Evolutionary conservation across 1,140 invertebrate species (phyloP).

Genomic region (Cotesia glomerata): DNA sequence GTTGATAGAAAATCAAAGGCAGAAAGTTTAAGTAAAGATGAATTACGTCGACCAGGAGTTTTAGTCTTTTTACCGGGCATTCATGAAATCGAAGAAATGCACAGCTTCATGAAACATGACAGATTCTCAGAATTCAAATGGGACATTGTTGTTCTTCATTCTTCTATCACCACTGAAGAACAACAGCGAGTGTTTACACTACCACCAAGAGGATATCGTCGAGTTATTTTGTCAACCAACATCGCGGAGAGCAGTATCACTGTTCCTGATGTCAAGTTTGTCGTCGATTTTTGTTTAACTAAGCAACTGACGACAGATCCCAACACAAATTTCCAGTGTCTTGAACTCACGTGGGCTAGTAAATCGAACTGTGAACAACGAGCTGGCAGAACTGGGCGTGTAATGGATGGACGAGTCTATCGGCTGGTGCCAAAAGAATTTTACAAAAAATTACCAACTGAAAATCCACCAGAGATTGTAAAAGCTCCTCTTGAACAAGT

Average conservation of each 20-base stretch:
- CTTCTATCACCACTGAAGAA: constrained; percentile 75
- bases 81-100: constrained; percentile 77
- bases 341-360: constrained; percentile 87
- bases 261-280: constrained; percentile 91
- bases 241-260: constrained; percentile 98
- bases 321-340: constrained; percentile 78
- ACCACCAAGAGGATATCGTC: constrained; percentile 69
- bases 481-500: constrained; percentile 82
- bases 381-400: constrained; percentile 87
- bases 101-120: constrained; percentile 44
- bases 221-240: constrained; percentile 94
- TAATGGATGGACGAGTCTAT: constrained; percentile 86
- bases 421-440: constrained; percentile 78
- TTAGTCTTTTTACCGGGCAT: constrained; percentile 89
- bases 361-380: constrained; percentile 89
- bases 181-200: constrained; percentile 75
- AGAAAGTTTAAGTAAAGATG: constrained; percentile 65
- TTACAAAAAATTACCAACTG: constrained; percentile 69
- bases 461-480: constrained; percentile 77
- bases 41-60: constrained; percentile 68
- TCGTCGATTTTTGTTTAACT: constrained; percentile 95
- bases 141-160: constrained; percentile 75
- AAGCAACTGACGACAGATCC: constrained; percentile 80
- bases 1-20: constrained; percentile 1
- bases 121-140: constrained; percentile 58